Percentiles rank a stretch among this genome's conserved stretches.
Conservation (phyloP, 2,888 invertebrate species). For the Hermaeophaga mercurialis region DNA sequence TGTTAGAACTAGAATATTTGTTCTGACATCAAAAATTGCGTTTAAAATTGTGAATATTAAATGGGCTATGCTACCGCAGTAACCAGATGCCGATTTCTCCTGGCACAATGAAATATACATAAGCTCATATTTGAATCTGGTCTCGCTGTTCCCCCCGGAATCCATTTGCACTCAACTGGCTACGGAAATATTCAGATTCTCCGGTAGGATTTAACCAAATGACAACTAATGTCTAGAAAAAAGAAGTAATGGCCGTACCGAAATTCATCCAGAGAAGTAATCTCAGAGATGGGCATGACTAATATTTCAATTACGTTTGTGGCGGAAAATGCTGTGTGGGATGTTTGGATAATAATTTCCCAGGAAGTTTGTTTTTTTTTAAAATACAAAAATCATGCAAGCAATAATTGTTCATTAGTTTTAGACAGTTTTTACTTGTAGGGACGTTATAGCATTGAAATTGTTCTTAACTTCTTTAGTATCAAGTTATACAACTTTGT, state of each 20-base stretch:
- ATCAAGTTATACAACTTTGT: too few species aligned
- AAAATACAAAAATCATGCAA: too few species aligned
- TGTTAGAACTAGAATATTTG: too few species aligned
- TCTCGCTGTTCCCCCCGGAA: constrained; percentile 1
- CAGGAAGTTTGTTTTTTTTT: too few species aligned
- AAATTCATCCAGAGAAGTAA: constrained; percentile 6
- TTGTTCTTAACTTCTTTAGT: too few species aligned
- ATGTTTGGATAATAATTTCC: constrained; percentile 10
- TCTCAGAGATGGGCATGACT: constrained; percentile 3
- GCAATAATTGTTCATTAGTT: too few species aligned
- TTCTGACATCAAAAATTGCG: not conserved
- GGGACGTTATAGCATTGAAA: too few species aligned
- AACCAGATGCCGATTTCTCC: constrained; percentile 9
- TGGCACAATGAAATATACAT: constrained; percentile 9
- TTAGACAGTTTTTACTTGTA: too few species aligned
- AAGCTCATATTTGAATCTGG: constrained; percentile 8
- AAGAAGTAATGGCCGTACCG: constrained; percentile 4
- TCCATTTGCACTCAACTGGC: constrained; percentile 9
- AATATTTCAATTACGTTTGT: constrained; percentile 5
- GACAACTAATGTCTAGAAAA: constrained; percentile 7
- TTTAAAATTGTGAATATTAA: not conserved
- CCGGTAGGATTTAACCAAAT: constrained; percentile 4
- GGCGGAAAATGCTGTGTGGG: not conserved
- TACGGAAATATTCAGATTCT: constrained; percentile 2
- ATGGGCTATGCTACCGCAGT: constrained; percentile 1